Conservation (phyloP, 2,888 invertebrate genomes). For the Cosmia pyralina region DNA sequence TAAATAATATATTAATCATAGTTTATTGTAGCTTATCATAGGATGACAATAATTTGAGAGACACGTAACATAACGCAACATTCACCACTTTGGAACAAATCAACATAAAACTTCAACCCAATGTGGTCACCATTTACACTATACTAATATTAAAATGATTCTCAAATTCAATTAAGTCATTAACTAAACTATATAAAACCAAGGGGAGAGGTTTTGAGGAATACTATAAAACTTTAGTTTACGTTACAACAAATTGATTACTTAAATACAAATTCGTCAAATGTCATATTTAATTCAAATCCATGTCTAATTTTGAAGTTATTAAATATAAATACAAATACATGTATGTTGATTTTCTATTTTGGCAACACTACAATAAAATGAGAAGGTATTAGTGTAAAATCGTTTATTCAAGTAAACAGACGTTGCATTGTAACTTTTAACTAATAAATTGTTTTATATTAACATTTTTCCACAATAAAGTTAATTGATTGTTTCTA, state of each 20-base stretch:
- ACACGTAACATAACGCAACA: slow-evolving; percentile 62
- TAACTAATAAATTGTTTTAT: slow-evolving; percentile 59
- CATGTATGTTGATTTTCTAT: slow-evolving; percentile 7
- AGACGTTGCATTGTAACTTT: slow-evolving; percentile 60
- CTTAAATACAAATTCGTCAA: not conserved
- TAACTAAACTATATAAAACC: slow-evolving; percentile 33
- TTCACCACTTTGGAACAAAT: slow-evolving; percentile 47
- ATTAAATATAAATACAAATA: slow-evolving; percentile 18
- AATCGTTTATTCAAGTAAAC: slow-evolving; percentile 59
- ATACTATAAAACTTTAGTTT: slow-evolving; percentile 3
- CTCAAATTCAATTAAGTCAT: slow-evolving; percentile 44
- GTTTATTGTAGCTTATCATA: slow-evolving; percentile 60
- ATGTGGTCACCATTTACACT: slow-evolving; percentile 40
- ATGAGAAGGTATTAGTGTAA: slow-evolving; percentile 50
- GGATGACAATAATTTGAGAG: slow-evolving; percentile 62
- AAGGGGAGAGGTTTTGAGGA: slow-evolving; percentile 18
- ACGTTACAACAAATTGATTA: slow-evolving; percentile 22
- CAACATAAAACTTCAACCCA: slow-evolving; percentile 32
- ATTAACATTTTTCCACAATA: slow-evolving; percentile 57
- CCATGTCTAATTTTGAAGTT: not conserved
- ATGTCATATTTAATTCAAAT: not conserved
- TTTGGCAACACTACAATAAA: slow-evolving; percentile 54
- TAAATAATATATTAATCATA: slow-evolving; percentile 52
- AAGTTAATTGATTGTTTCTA: slow-evolving; percentile 47
- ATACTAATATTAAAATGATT: slow-evolving; percentile 33